A percentile compares a stretch with the other conserved stretches of the same genome.
Conservation (phyloP, 2,888 invertebrate genomes). For the Habroteleia sp. region DNA sequence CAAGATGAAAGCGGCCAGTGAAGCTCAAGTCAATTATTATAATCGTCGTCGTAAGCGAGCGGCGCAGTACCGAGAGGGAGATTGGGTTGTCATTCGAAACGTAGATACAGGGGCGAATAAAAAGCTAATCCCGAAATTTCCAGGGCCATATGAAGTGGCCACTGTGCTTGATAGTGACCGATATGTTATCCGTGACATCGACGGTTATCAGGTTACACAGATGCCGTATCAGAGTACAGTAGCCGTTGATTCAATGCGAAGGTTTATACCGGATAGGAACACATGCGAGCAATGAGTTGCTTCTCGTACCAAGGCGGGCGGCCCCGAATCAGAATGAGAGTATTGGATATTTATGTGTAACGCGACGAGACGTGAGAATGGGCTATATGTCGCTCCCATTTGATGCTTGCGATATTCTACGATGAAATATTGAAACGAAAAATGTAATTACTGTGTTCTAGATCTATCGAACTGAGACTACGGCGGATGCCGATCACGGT, state of each 20-base stretch:
- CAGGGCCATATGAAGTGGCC: neutral
- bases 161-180: neutral
- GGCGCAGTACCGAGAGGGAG: constrained; percentile 2
- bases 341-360: neutral
- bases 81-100: constrained; percentile 6
- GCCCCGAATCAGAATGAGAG: constrained; percentile 1
- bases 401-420: too few relatives aligned
- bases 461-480: neutral
- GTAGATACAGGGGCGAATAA: neutral
- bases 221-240: neutral
- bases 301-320: neutral
- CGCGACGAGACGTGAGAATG: too few relatives aligned
- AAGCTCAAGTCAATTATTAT: constrained; percentile 1
- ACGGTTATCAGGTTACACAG: constrained; percentile 7
- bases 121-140: too few relatives aligned
- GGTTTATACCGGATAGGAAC: neutral
- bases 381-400: too few relatives aligned
- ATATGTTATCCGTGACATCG: constrained; percentile 2
- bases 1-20: constrained; percentile 2
- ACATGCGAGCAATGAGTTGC: neutral
- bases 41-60: constrained; percentile 1
- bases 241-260: constrained; percentile 8
- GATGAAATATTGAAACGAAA: neutral
- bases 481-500: neutral
- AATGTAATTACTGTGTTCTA: neutral